phyloP scores from a whole-genome alignment of 1,140 invertebrate genomes.

The Papilio polyxenes region DNA sequence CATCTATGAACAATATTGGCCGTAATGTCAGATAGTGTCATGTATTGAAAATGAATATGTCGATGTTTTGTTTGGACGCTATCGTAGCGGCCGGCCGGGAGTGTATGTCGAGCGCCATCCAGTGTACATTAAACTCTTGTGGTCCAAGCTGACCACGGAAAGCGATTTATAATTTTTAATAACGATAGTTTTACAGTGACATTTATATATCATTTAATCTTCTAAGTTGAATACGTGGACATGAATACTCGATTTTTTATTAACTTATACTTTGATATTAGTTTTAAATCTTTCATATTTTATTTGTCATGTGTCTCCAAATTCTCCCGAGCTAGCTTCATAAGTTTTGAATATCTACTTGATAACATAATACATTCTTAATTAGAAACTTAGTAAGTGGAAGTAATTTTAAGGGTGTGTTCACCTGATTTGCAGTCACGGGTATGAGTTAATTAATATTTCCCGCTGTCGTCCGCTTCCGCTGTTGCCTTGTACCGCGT shows the following conservation, averaged over 20 bases:
- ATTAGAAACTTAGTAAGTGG: too few species aligned
- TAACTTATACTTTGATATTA: too few species aligned
- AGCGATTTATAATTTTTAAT: neutral
- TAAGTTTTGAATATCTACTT: too few species aligned
- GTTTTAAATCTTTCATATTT: too few species aligned
- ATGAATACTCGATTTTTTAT: too few species aligned
- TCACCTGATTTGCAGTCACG: neutral
- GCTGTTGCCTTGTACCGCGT: slow-evolving; percentile 47
- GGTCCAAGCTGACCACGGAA: neutral
- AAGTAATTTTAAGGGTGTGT: too few species aligned
- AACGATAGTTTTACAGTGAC: neutral
- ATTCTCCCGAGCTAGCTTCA: too few species aligned
- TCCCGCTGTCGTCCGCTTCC: slow-evolving; percentile 16
- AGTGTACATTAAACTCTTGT: slow-evolving; percentile 33
- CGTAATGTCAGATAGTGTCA: slow-evolving; percentile 39
- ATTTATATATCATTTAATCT: neutral
- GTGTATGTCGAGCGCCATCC: slow-evolving; percentile 27
- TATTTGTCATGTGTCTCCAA: too few species aligned
- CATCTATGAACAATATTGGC: slow-evolving; percentile 40
- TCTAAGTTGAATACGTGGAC: too few species aligned
- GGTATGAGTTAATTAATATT: neutral
- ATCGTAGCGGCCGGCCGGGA: slow-evolving; percentile 33
- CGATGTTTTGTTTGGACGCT: slow-evolving; percentile 38
- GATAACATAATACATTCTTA: too few species aligned
- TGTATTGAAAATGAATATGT: slow-evolving; percentile 40